Conservation (phyloP, 2,888 invertebrate genomes). For the Agrotis exclamationis region DNA sequence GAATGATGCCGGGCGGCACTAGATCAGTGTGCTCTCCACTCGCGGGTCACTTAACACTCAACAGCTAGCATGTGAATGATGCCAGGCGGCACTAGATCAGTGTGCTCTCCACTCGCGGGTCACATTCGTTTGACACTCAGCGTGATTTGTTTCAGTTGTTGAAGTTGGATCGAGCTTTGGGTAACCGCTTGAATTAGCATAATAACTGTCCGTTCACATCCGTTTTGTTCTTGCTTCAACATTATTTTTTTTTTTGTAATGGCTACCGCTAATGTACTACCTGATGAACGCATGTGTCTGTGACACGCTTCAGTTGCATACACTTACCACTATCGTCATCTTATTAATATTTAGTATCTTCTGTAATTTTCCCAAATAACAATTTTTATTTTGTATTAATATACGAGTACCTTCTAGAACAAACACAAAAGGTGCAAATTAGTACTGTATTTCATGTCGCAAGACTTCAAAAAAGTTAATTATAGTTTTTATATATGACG, state of each 20-base stretch:
- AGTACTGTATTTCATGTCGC: no score
- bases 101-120: not conserved
- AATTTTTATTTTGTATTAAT: no score
- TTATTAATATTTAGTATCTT: no score
- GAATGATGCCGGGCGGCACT: no score
- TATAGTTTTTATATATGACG: no score
- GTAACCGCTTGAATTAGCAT: constrained; percentile 33
- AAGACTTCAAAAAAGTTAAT: no score
- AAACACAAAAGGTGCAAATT: no score
- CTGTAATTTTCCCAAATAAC: no score
- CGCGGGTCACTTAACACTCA: not conserved
- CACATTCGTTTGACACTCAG: constrained; percentile 2
- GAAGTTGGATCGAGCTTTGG: constrained; percentile 18
- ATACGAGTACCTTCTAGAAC: no score
- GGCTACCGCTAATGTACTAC: not conserved
- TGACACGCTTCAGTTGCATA: not conserved
- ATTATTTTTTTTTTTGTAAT: not conserved
- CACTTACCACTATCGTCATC: no score
- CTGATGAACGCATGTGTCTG: not conserved
- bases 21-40: no score
- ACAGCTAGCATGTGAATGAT: not conserved
- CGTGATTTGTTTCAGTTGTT: constrained; percentile 26
- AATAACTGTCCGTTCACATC: constrained; percentile 24
- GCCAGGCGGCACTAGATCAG: not conserved
- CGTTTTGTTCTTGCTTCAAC: not conserved